Evolutionary conservation across 1,140 invertebrate genomes (phyloP).

Genomic region (Drosophila subpulchrella): DNA sequence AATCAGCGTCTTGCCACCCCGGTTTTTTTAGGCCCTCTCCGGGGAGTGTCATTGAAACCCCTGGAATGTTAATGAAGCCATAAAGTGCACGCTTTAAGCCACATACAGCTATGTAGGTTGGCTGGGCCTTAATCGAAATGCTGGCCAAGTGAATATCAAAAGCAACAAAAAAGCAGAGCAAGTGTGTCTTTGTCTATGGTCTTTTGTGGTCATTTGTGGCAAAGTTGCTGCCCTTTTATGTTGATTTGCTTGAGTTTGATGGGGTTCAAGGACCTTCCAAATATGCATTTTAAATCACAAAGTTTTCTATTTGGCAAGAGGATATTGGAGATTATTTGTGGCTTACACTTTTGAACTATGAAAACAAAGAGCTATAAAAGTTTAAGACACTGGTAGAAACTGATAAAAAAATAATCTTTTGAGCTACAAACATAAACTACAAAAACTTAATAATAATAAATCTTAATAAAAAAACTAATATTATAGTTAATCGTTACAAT

Average conservation of each 20-base stretch:
- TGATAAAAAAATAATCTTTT: too few relatives aligned
- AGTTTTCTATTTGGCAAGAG: slow-evolving; percentile 13
- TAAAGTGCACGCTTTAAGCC: slow-evolving; percentile 67
- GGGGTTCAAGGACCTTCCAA: slow-evolving; percentile 30
- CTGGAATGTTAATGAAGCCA: slow-evolving; percentile 76
- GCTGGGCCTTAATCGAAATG: slow-evolving; percentile 49
- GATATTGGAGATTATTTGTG: slow-evolving; percentile 19
- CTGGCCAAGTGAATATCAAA: slow-evolving; percentile 17
- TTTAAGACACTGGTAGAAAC: neutral
- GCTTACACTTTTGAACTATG: neutral
- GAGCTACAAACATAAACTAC: too few relatives aligned
- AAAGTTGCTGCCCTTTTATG: slow-evolving; percentile 34
- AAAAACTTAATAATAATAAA: too few relatives aligned
- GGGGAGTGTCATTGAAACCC: slow-evolving; percentile 58
- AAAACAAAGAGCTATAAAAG: neutral
- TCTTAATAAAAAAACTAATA: too few relatives aligned
- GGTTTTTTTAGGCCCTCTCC: neutral
- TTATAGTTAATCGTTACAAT: too few relatives aligned
- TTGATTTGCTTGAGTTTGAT: slow-evolving; percentile 32
- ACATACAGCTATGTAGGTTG: slow-evolving; percentile 53
- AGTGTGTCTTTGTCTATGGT: slow-evolving; percentile 14
- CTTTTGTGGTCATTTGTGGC: slow-evolving; percentile 7
- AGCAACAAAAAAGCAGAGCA: slow-evolving; percentile 1
- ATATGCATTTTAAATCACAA: slow-evolving; percentile 14
- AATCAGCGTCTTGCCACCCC: slow-evolving; percentile 13